Evolutionary conservation across 1,140 invertebrate genomes (phyloP).

Genomic region (Pseudoatta argentina): DNA sequence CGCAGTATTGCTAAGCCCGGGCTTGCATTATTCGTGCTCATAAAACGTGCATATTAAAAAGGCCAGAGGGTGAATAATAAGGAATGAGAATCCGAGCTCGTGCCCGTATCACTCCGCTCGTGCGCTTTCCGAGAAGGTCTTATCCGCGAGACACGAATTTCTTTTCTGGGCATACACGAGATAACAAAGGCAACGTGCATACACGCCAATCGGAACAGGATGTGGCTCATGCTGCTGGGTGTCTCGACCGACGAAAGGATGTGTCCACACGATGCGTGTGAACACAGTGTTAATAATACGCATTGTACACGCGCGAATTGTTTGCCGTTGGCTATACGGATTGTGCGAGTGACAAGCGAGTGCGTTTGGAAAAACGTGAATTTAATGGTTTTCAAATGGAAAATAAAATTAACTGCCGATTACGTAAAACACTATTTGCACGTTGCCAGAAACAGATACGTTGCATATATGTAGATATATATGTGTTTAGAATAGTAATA

Average conservation of each 20-base stretch:
- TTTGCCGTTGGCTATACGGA: neutral
- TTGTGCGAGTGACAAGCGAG: neutral
- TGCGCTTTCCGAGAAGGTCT: slow-evolving; percentile 45
- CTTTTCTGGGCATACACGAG: slow-evolving; percentile 23
- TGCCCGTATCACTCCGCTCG: neutral
- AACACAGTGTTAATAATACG: slow-evolving; percentile 45
- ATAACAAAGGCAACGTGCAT: neutral
- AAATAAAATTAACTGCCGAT: slow-evolving; percentile 9
- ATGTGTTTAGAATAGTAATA: neutral
- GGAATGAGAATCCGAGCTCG: slow-evolving; percentile 1
- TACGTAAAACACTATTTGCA: slow-evolving; percentile 21
- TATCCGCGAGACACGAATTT: slow-evolving; percentile 50
- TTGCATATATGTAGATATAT: no score
- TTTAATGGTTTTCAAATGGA: slow-evolving; percentile 8
- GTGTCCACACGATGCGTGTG: slow-evolving; percentile 36
- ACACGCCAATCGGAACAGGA: slow-evolving; percentile 43
- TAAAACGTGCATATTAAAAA: slow-evolving; percentile 50
- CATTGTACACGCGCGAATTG: slow-evolving; percentile 26
- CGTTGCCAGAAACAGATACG: neutral
- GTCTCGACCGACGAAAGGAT: slow-evolving; percentile 42
- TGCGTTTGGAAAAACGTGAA: neutral
- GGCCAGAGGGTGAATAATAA: slow-evolving; percentile 32
- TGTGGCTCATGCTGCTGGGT: slow-evolving; percentile 42
- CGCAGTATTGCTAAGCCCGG: neutral
- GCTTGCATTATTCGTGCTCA: neutral